These are phyloP conservation scores for Drosophila nannoptera DNA, from an alignment of 1,140 invertebrate genomes.

Conservation along the genomic window DNA sequence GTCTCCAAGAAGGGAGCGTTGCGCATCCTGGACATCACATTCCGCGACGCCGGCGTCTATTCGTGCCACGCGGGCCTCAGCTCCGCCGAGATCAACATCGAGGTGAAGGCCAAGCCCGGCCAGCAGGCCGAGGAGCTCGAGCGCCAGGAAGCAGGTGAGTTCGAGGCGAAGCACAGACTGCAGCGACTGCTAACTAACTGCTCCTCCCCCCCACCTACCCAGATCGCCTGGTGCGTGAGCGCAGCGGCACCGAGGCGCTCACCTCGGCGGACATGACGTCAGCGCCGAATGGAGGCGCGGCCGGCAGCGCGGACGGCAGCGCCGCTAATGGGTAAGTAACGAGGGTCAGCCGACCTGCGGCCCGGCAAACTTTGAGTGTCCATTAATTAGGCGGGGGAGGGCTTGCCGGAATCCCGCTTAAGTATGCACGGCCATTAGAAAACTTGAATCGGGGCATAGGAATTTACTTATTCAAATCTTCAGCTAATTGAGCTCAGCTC, in stretches of 20 bases:
- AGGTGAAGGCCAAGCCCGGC: conserved; percentile 87
- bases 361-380: conserved; percentile 39
- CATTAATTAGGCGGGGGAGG: conserved; percentile 7
- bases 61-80: conserved; percentile 89
- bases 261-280: conserved; percentile 77
- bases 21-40: conserved; percentile 87
- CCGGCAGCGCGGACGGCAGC: conserved; percentile 10
- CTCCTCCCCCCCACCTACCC: neutral
- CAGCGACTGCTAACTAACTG: too few species aligned
- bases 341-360: conserved; percentile 22
- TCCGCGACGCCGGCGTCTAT: conserved; percentile 89
- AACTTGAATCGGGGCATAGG: too few species aligned
- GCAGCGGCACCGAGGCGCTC: conserved; percentile 74
- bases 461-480: too few species aligned
- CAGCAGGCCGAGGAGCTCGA: conserved; percentile 89
- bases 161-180: neutral
- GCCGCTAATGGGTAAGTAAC: conserved; percentile 68
- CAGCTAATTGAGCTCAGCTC: too few species aligned
- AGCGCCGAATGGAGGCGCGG: conserved; percentile 29
- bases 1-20: conserved; percentile 93
- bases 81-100: conserved; percentile 85
- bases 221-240: conserved; percentile 76
- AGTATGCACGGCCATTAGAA: too few species aligned
- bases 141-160: conserved; percentile 79
- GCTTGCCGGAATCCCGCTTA: too few species aligned